Base-by-base conservation (phyloP, 2,113 vertebrate species). In the Sylvilagus bachmani region DNA sequence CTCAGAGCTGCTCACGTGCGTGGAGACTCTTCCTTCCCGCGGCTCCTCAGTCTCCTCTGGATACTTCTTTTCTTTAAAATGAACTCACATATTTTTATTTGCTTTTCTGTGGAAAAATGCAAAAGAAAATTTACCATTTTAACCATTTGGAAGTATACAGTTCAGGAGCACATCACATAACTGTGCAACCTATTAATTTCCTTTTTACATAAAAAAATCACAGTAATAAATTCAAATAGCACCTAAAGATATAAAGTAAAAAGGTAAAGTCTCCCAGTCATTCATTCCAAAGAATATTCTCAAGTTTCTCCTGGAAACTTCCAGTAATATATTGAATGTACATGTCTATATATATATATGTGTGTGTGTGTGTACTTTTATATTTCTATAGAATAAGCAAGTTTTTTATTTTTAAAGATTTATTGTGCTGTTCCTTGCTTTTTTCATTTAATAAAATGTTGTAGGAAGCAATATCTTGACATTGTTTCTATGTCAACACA, bases 391-490 rank as follows among this genome's bases (percentile, higher is more conserved):
- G 19, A 64, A 70, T 13, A 64, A 62, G 70, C 4, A 44, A 92
- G 6, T n/a, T 70, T 88, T 95, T 77, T 53, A 53, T 78, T 93
- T 95, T 96, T 85, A 84, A 86, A 84, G 8, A 77, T 78, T 91
- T 80, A 51, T 51, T 86, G 14, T 38, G 14, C 22, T 70, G 14
- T 14, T 11, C 25, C 19, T 93, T 83, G 31, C 9, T 62, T 71
- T 88, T 86, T 71, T 70, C 31, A 96, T 24, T 81, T 67, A 51
- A 90, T 69, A 71, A 78, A 90, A 80, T 62, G 44, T 38, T 38
- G 38, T 44, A 44, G 44, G 44, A 44, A 44, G 7, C 44, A 44
- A 44, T 44, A 66, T 74, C 24, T 61, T 86, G 36, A 24, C 81
- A 14, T 14, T 82, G 22, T 71, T 82, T 96, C 67, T 62, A 10